These are phyloP conservation scores for Trachurus trachurus DNA, from an alignment of 2,797 vertebrate genomes.

Conservation along the genomic window DNA sequence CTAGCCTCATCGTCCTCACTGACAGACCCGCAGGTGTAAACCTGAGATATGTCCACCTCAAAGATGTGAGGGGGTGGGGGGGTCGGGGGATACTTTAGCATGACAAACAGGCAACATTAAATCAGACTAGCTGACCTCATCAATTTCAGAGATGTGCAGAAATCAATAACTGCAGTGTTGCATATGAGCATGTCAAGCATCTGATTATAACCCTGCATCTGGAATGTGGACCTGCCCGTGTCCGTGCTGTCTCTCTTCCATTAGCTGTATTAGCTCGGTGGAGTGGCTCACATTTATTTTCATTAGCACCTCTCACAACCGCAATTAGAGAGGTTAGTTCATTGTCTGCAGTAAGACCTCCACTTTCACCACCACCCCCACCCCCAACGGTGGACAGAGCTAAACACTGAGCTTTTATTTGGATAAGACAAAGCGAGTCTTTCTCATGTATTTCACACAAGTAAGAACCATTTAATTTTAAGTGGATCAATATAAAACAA, in stretches of 20 bases:
- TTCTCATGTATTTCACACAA: neutral
- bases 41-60: neutral
- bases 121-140: constrained; percentile 31
- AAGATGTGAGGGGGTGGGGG: neutral
- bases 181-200: constrained; percentile 63
- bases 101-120: constrained; percentile 53
- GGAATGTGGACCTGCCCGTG: constrained; percentile 56
- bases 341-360: constrained; percentile 68
- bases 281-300: constrained; percentile 78
- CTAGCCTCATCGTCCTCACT: neutral
- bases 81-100: neutral
- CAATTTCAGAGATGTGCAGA: constrained; percentile 34
- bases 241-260: constrained; percentile 69
- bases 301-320: constrained; percentile 79
- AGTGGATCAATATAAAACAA: neutral
- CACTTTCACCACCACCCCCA: constrained; percentile 25
- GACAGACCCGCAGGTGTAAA: neutral
- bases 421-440: neutral
- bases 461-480: neutral
- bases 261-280: constrained; percentile 76
- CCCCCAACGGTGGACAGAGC: constrained; percentile 40
- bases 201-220: constrained; percentile 65
- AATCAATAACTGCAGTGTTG: constrained; percentile 62
- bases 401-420: constrained; percentile 35
- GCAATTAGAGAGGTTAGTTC: constrained; percentile 74